Evolutionary conservation across 2,797 vertebrate genomes (phyloP), one percentile per base, ranked within the genome.

Genomic region (Hippoglossus hippoglossus): DNA sequence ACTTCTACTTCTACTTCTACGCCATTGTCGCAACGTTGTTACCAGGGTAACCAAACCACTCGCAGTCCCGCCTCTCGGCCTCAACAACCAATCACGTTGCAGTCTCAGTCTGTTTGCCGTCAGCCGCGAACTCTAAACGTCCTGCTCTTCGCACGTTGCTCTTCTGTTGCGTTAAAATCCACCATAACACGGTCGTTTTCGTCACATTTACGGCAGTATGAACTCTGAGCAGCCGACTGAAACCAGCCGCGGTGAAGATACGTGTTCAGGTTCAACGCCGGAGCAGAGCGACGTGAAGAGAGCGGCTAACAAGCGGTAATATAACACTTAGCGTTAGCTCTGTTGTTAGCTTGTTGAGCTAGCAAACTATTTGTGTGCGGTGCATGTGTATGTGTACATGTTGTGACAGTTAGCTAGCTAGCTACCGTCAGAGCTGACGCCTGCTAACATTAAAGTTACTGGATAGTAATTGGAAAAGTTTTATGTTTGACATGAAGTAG

Each of bases 61-160:
- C 3, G 1, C 53, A 75, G 73, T 52, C 58, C 86, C 85, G 78
- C 87, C 87, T 66, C 63, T 25, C 3, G 0, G 6, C 36, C 68
- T 67, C 24, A 57, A 10, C 1, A 83, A 44, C 91, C 91, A 92
- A 92, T 91, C 68, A 56, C 0, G n/a, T 65, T 44, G n/a, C 3
- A 57, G 26, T 0, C 0, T 18, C 11, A 19, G 41, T 55, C 28
- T 52, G 25, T 26, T 73, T 63, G 6, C 54, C 15, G 0, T 68
- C 25, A 58, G 47, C 85, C 90, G 88, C 87, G 80, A 88, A 74
- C 16, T 73, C n/a, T 59, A 36, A 82, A 87, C 51, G 57, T 72
- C 59, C 62, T 67, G 0, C 13, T 21, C 15, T 11, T 18, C 2
- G 5, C 9, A 2, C 51, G 9, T 5, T 16, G 7, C 1, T 41